These are phyloP conservation scores for Ips nitidus DNA, from an alignment of 1,140 invertebrate species.

Conservation along the genomic window DNA sequence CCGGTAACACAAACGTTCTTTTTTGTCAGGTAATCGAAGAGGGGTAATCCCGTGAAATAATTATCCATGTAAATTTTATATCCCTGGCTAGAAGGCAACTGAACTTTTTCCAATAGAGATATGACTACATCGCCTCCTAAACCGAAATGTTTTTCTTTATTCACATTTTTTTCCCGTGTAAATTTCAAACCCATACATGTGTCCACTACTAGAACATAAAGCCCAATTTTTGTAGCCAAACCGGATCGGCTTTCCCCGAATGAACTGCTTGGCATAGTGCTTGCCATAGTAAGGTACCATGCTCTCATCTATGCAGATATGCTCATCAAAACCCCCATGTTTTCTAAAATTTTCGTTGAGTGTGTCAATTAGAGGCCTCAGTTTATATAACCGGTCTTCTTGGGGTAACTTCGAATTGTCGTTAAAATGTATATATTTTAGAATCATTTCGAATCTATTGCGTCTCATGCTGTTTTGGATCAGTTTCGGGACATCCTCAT, in stretches of 20 bases:
- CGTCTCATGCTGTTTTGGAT: constrained; percentile 34
- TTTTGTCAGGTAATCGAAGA: not conserved
- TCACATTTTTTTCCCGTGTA: constrained; percentile 33
- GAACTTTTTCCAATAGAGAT: constrained; percentile 27
- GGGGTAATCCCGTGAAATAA: too few relatives aligned
- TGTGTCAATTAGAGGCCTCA: constrained; percentile 29
- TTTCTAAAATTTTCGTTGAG: constrained; percentile 35
- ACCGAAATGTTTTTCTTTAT: constrained; percentile 28
- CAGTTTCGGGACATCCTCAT: constrained; percentile 35
- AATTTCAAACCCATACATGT: constrained; percentile 35
- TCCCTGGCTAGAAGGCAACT: constrained; percentile 32
- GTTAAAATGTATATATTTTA: constrained; percentile 26
- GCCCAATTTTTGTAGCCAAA: constrained; percentile 42
- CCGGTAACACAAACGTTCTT: constrained; percentile 32
- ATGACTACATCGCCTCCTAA: constrained; percentile 38
- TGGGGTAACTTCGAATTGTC: constrained; percentile 22
- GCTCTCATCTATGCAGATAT: constrained; percentile 31
- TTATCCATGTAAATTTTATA: constrained; percentile 15
- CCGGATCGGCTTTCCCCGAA: constrained; percentile 30
- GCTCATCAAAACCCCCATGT: constrained; percentile 40
- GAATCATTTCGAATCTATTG: constrained; percentile 37
- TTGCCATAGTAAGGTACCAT: constrained; percentile 39
- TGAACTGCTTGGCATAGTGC: too few relatives aligned
- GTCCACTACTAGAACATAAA: constrained; percentile 34
- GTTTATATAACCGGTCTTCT: constrained; percentile 36